Percentiles rank a stretch among this genome's conserved stretches.
These are phyloP conservation scores for Sebastes aleutianus DNA, from an alignment of 2,797 vertebrate species.

Conservation along the genomic window DNA sequence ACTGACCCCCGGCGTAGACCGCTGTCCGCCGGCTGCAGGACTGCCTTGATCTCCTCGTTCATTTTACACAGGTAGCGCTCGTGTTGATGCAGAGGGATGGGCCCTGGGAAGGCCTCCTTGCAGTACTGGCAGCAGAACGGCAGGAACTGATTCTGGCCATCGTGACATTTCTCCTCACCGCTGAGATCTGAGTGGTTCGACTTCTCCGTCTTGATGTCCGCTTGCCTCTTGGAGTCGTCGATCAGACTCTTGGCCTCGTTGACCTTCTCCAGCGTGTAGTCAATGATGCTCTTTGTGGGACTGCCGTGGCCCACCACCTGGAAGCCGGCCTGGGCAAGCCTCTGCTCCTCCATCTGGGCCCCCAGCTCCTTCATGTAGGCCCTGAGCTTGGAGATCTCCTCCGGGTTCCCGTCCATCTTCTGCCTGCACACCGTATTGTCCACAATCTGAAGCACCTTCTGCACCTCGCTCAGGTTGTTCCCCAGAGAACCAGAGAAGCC, in stretches of 20 bases:
- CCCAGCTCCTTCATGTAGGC: conserved; percentile 95
- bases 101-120: conserved; percentile 93
- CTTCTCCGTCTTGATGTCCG: conserved; percentile 90
- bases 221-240: conserved; percentile 89
- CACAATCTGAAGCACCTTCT: conserved; percentile 96
- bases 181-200: conserved; percentile 85
- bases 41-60: conserved; percentile 97
- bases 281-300: conserved; percentile 95
- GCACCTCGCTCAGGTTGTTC: conserved; percentile 93
- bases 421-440: conserved; percentile 94
- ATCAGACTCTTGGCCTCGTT: conserved; percentile 94
- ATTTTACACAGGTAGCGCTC: conserved; percentile 98
- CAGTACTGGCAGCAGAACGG: conserved; percentile 96
- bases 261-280: conserved; percentile 95
- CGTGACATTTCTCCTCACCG: conserved; percentile 87
- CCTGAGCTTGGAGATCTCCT: conserved; percentile 93
- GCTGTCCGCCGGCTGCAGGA: conserved; percentile 90
- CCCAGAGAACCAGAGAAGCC: conserved; percentile 84
- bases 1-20: conserved; percentile 83
- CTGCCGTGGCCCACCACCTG: conserved; percentile 88
- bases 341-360: conserved; percentile 91
- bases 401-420: conserved; percentile 92
- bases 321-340: conserved; percentile 86
- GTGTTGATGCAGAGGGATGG: conserved; percentile 97
- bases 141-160: conserved; percentile 87